Evolutionary conservation across 2,113 vertebrate genomes (phyloP).

Genomic region (Odontophorus gujanensis): DNA sequence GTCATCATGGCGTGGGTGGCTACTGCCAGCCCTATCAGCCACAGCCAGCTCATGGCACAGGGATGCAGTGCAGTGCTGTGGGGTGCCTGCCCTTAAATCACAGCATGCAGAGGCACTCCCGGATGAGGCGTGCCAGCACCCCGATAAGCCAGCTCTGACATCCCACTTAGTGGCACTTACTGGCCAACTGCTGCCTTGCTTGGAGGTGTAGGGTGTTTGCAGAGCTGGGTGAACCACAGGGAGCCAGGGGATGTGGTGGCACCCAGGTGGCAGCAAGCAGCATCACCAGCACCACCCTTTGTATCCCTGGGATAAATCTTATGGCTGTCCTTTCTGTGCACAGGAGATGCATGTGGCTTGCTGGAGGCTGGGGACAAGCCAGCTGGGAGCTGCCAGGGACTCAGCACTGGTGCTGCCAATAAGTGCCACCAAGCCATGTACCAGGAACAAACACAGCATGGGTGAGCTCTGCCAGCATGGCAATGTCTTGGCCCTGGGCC

Average conservation of each 20-base stretch:
- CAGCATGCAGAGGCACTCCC: not conserved
- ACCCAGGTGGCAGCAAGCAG: not conserved
- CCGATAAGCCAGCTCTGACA: not conserved
- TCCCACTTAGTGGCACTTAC: not conserved
- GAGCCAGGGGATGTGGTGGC: not conserved
- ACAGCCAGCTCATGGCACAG: constrained; percentile 41
- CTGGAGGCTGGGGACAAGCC: not conserved
- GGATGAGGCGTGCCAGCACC: not conserved
- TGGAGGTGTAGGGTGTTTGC: no score
- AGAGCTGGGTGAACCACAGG: not conserved
- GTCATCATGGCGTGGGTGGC: constrained; percentile 39
- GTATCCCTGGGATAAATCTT: not conserved
- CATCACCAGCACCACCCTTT: not conserved
- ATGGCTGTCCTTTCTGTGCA: no score
- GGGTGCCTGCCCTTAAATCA: not conserved
- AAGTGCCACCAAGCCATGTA: not conserved
- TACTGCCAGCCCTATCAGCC: constrained; percentile 48
- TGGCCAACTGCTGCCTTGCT: not conserved
- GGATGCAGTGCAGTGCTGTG: not conserved
- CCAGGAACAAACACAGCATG: not conserved
- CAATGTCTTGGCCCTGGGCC: not conserved
- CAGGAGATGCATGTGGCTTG: not conserved
- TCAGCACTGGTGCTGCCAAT: no score
- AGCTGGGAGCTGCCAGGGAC: not conserved
- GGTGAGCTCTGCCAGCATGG: not conserved